These are phyloP conservation scores for Spilarctia lutea DNA, from an alignment of 2,888 invertebrate genomes.

Conservation along the genomic window DNA sequence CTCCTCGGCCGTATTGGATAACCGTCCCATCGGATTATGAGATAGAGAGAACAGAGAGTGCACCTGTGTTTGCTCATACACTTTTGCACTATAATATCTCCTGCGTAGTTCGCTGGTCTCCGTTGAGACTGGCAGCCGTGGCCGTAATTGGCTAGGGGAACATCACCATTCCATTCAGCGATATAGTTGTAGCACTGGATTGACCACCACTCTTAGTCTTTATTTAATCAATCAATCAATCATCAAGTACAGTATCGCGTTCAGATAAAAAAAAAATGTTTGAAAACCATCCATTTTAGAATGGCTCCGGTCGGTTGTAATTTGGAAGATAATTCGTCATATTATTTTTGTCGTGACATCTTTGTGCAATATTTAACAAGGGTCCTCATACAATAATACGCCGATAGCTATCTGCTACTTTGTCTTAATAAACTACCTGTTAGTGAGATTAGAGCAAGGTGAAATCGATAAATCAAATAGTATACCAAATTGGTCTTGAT, in stretches of 20 bases:
- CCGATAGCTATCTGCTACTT: slow-evolving; percentile 22
- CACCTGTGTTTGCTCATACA: too few relatives aligned
- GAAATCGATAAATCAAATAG: slow-evolving; percentile 61
- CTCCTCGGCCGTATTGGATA: too few relatives aligned
- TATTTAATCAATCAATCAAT: background rate
- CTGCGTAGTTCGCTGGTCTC: too few relatives aligned
- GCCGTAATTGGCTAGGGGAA: too few relatives aligned
- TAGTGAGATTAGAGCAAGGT: slow-evolving; percentile 54
- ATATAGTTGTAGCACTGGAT: too few relatives aligned
- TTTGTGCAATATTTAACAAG: background rate
- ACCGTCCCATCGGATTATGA: too few relatives aligned
- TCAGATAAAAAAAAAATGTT: background rate
- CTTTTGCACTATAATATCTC: too few relatives aligned
- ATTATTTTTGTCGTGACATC: background rate
- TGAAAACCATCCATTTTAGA: background rate
- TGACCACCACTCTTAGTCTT: too few relatives aligned
- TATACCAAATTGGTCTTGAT: slow-evolving; percentile 62
- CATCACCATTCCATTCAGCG: too few relatives aligned
- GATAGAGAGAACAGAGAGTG: too few relatives aligned
- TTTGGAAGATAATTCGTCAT: background rate
- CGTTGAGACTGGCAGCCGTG: too few relatives aligned
- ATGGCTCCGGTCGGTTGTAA: background rate
- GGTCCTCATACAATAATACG: background rate
- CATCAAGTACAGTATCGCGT: background rate
- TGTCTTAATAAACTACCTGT: slow-evolving; percentile 25